phyloP scores from a whole-genome alignment of 2,113 vertebrate genomes.

The Dicerorhinus sumatrensis region DNA sequence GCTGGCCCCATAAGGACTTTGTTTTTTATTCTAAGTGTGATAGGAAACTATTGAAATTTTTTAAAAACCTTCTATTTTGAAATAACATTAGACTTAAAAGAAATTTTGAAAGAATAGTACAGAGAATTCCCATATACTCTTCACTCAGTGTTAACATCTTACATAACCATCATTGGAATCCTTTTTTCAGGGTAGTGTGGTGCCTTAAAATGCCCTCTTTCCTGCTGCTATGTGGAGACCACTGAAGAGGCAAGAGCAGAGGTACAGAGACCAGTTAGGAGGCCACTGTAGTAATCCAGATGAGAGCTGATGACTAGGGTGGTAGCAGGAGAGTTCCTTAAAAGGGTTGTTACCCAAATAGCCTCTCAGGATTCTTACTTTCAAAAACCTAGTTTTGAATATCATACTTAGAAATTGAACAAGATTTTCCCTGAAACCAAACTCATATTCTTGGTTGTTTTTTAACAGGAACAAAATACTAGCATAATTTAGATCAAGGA shows the following conservation, averaged over 20 bases:
- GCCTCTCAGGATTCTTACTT: background rate
- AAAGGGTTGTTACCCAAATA: background rate
- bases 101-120: background rate
- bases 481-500: conserved; percentile 36
- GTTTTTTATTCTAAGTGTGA: background rate
- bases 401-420: conserved; percentile 5
- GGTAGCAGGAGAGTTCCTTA: background rate
- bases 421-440: conserved; percentile 30
- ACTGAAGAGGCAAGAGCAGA: background rate
- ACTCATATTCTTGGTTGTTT: background rate
- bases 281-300: background rate
- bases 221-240: background rate
- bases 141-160: background rate
- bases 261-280: background rate
- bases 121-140: background rate
- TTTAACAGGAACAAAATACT: conserved; percentile 12
- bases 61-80: background rate
- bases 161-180: background rate
- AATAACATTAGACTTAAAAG: background rate
- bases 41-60: conserved; percentile 11
- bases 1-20: background rate
- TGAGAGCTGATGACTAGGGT: background rate
- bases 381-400: background rate
- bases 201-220: background rate
- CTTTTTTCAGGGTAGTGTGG: background rate